phyloP scores from a whole-genome alignment of 1,140 invertebrate genomes.

The Bombus fervidus region DNA sequence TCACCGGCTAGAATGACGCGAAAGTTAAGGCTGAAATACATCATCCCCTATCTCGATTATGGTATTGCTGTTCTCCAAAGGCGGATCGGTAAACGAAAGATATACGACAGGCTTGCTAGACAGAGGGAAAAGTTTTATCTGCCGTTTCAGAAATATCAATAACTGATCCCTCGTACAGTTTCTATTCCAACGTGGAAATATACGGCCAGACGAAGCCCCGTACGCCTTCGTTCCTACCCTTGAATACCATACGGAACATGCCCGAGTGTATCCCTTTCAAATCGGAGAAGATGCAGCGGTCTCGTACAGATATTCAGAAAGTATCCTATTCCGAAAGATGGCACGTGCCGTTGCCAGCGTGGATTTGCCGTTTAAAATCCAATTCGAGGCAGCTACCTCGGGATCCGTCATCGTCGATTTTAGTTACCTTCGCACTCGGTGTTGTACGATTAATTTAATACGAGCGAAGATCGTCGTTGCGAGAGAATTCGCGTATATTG shows the following conservation, averaged over 20 bases:
- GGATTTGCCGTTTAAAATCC: constrained; percentile 44
- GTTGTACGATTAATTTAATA: background rate
- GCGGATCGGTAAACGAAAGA: constrained; percentile 48
- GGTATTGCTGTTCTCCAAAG: constrained; percentile 25
- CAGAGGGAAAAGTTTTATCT: constrained; percentile 43
- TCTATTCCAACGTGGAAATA: constrained; percentile 45
- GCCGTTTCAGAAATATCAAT: constrained; percentile 52
- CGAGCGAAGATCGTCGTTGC: background rate
- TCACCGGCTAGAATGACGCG: background rate
- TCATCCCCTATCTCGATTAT: constrained; percentile 48
- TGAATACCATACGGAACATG: constrained; percentile 39
- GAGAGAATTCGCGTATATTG: background rate
- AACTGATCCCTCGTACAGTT: constrained; percentile 45
- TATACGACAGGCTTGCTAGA: constrained; percentile 34
- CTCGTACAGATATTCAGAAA: constrained; percentile 35
- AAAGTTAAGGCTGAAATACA: constrained; percentile 33
- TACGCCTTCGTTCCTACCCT: background rate
- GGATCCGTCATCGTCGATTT: too few relatives aligned
- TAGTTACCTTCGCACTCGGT: background rate
- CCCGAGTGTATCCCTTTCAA: constrained; percentile 44
- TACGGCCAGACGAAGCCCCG: constrained; percentile 15
- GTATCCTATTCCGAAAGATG: constrained; percentile 28
- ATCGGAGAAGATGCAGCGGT: constrained; percentile 28
- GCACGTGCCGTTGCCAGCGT: constrained; percentile 28
- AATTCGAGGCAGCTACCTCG: background rate